Evolutionary conservation across 2,113 vertebrate species (phyloP).

Genomic region (Proteles cristata): DNA sequence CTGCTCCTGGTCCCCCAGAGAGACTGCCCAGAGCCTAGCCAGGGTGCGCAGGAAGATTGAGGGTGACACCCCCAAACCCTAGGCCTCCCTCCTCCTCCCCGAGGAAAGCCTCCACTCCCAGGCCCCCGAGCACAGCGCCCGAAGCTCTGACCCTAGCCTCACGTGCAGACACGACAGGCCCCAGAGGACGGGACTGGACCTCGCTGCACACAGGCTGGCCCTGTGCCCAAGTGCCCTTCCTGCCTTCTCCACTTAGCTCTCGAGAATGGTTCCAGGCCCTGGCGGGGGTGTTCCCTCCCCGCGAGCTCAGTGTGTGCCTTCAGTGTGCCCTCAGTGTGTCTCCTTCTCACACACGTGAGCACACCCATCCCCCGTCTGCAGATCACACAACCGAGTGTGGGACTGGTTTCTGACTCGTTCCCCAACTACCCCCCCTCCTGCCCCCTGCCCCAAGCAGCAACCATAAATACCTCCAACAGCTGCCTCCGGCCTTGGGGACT

Average conservation of each 20-base stretch:
- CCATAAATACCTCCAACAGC: constrained; percentile 18
- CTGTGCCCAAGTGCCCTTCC: background rate
- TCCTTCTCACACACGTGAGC: rapidly evolving
- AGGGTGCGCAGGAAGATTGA: background rate
- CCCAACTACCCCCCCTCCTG: background rate
- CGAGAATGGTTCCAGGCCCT: background rate
- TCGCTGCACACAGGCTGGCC: rapidly evolving
- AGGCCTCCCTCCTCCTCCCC: background rate
- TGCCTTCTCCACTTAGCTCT: background rate
- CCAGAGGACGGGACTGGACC: too few species aligned
- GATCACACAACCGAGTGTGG: background rate
- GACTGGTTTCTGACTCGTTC: background rate
- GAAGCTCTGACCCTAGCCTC: background rate
- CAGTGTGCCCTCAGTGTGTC: too few species aligned
- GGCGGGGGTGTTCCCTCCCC: background rate
- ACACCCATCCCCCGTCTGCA: background rate
- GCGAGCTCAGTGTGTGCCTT: background rate
- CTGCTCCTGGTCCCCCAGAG: background rate
- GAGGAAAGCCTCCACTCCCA: background rate
- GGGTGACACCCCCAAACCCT: background rate
- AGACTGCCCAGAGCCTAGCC: background rate
- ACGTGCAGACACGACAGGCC: background rate
- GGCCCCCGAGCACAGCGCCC: background rate
- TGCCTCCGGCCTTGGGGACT: background rate
- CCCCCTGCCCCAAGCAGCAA: background rate